phyloP scores from a whole-genome alignment of 2,797 vertebrate species.

The Thalassophryne amazonica region DNA sequence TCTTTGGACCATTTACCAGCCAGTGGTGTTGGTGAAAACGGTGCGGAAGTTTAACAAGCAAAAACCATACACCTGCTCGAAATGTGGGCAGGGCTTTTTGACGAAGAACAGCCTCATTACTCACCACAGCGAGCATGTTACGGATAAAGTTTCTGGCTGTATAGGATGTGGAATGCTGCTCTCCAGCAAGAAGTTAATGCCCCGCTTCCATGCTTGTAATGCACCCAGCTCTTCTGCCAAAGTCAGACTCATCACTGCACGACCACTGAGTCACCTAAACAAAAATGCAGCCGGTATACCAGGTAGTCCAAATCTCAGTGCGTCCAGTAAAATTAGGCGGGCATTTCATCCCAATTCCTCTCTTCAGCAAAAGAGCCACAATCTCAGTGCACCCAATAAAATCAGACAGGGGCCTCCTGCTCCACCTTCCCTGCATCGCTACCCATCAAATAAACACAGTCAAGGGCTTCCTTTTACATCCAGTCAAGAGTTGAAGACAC shows the following conservation, averaged over 20 bases:
- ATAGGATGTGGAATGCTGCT: constrained; percentile 71
- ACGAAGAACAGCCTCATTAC: constrained; percentile 45
- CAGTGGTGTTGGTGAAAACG: constrained; percentile 60
- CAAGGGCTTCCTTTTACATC: neutral
- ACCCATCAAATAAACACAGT: constrained; percentile 9
- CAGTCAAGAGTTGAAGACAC: neutral
- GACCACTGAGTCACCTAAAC: constrained; percentile 9
- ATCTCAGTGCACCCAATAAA: neutral
- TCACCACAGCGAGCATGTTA: constrained; percentile 57
- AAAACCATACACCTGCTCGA: constrained; percentile 56
- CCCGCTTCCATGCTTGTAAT: constrained; percentile 67
- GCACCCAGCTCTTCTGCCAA: constrained; percentile 28
- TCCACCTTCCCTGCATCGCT: constrained; percentile 1
- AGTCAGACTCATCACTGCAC: constrained; percentile 55
- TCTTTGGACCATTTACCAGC: constrained; percentile 72
- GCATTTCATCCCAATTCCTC: neutral
- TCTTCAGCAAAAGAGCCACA: constrained; percentile 15
- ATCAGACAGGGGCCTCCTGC: neutral
- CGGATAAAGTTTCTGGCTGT: constrained; percentile 68
- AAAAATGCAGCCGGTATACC: neutral
- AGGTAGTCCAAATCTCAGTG: neutral
- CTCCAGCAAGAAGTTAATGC: constrained; percentile 62
- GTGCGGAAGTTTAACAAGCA: constrained; percentile 21
- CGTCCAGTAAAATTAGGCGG: neutral
- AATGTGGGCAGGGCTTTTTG: constrained; percentile 59